A percentile compares a stretch with the other conserved stretches of the same genome.
phyloP scores from a whole-genome alignment of 2,888 invertebrate species.

The Abrostola triplasia region DNA sequence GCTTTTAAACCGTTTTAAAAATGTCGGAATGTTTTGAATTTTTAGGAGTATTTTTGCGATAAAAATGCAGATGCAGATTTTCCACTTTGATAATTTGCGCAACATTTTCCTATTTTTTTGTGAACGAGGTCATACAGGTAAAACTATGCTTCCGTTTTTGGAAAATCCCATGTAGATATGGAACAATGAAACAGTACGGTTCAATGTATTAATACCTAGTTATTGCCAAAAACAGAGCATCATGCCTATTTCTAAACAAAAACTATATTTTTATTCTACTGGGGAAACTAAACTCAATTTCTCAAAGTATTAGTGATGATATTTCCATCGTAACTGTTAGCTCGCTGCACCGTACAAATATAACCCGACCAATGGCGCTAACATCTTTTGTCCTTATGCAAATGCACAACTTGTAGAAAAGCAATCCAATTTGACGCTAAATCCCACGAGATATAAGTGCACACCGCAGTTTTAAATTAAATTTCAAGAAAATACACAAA shows the following conservation, averaged over 20 bases:
- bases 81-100: slow-evolving; percentile 45
- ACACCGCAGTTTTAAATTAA: slow-evolving; percentile 81
- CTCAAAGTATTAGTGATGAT: slow-evolving; percentile 12
- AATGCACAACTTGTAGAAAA: slow-evolving; percentile 81
- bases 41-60: slow-evolving; percentile 44
- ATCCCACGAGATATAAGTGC: slow-evolving; percentile 76
- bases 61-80: slow-evolving; percentile 51
- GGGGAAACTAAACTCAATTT: background rate
- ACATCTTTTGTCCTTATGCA: slow-evolving; percentile 76
- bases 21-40: slow-evolving; percentile 38
- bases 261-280: too few species aligned
- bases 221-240: too few species aligned
- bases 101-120: slow-evolving; percentile 33
- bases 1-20: slow-evolving; percentile 42
- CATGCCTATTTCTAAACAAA: too few species aligned
- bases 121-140: slow-evolving; percentile 5
- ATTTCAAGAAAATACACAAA: slow-evolving; percentile 60
- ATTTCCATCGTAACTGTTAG: slow-evolving; percentile 23
- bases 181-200: background rate
- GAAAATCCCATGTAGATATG: slow-evolving; percentile 4
- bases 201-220: background rate
- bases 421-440: slow-evolving; percentile 83
- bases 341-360: slow-evolving; percentile 27
- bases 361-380: slow-evolving; percentile 42
- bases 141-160: background rate